Percentiles rank a stretch among this genome's conserved stretches.
Evolutionary conservation across 2,797 vertebrate genomes (phyloP).

Genomic region (Antennarius maculatus): DNA sequence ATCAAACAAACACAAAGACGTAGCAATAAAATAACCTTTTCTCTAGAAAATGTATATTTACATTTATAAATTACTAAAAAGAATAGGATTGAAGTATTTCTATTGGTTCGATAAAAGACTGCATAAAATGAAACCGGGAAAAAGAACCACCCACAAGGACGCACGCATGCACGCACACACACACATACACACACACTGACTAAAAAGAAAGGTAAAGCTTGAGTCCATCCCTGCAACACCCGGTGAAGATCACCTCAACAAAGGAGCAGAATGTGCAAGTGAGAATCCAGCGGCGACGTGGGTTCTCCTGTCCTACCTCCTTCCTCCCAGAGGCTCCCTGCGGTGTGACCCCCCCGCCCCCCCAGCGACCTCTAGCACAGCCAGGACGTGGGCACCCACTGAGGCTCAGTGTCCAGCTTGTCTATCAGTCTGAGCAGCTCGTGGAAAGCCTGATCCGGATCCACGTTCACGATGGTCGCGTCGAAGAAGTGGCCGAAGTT

Average conservation of each 20-base stretch:
- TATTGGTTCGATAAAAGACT: slow-evolving; percentile 60
- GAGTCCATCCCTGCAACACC: slow-evolving; percentile 54
- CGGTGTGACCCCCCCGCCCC: background rate
- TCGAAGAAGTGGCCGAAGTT: slow-evolving; percentile 93
- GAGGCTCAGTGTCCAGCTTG: slow-evolving; percentile 95
- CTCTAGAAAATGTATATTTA: slow-evolving; percentile 74
- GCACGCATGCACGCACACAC: slow-evolving; percentile 35
- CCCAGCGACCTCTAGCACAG: slow-evolving; percentile 78
- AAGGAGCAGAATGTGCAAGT: slow-evolving; percentile 60
- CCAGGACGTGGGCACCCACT: slow-evolving; percentile 97
- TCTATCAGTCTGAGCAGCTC: slow-evolving; percentile 91
- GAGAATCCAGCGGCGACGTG: slow-evolving; percentile 39
- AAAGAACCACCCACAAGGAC: slow-evolving; percentile 36
- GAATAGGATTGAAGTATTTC: slow-evolving; percentile 59
- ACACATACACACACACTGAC: slow-evolving; percentile 25
- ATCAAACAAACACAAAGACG: slow-evolving; percentile 18
- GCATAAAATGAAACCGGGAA: slow-evolving; percentile 45
- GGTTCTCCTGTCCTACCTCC: background rate
- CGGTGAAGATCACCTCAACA: slow-evolving; percentile 29
- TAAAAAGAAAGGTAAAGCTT: slow-evolving; percentile 34
- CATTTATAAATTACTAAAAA: slow-evolving; percentile 78
- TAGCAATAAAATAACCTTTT: slow-evolving; percentile 56
- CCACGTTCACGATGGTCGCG: slow-evolving; percentile 88
- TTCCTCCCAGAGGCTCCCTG: slow-evolving; percentile 7
- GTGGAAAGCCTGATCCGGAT: slow-evolving; percentile 89